Evolutionary conservation across 2,888 invertebrate genomes (phyloP), one percentile per base, ranked within the genome.

Genomic region (Hofmannophila pseudospretella): DNA sequence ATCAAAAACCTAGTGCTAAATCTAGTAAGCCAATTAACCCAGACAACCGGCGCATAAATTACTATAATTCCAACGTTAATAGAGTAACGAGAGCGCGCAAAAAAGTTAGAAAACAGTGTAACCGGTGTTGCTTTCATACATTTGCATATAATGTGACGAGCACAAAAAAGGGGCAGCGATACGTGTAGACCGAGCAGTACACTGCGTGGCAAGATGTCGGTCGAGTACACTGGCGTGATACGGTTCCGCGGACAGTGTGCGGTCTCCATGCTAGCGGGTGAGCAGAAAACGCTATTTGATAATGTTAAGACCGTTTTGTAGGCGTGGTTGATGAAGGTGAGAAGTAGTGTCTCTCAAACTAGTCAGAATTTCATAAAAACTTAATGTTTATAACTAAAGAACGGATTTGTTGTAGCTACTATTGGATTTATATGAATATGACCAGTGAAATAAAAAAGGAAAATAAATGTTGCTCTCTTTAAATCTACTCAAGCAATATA

Each of bases 41-140:
- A 23, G n/a, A n/a, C 1, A 1, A 23, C 23, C 8, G n/a, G 7
- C 8, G 23, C 23, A n/a, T 23, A 23, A 23, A 23, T 30, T n/a
- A 30, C n/a, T 30, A 30, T n/a, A 30, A 30, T 14, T 4, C 3
- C 4, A 14, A 7, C 20, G 13, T 33, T 57, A 62, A 63, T 62
- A 61, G 52, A 45, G 46, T 45, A 50, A 53, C 51, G 38, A 49
- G 41, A 42, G 12, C 12, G 50, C 49, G 10, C 10, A 67, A 68
- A 67, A n/a, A 68, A 68, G 41, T 39, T 46, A 52, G 62, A 53
- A 54, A 58, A 57, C 60, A 44, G 45, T 47, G 49, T 38, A 42
- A 43, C 51, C 61, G 69, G 68, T 73, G 72, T 75, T 72, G 58
- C 74, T 74, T 68, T 70, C 73, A 67, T 48, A 41, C 49, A 73